Base-by-base conservation (phyloP, 1,140 invertebrate genomes). In the Saccostrea glomerata region DNA sequence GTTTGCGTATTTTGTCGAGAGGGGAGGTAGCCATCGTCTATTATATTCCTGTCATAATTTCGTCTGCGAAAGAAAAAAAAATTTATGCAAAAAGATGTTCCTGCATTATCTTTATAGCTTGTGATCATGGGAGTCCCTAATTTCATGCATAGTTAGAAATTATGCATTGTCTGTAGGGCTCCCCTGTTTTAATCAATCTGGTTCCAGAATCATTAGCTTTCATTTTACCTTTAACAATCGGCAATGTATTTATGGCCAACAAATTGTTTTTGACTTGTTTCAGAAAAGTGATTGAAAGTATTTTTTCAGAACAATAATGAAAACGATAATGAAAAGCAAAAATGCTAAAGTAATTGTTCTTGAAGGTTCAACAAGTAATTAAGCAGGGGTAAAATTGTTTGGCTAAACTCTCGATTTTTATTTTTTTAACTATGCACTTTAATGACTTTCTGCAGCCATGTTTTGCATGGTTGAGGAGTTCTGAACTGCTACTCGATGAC, bases 311-410 rank as follows among this genome's bases (percentile, higher is more conserved):
- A 15, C 5, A 25, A 77, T 77, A 77, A 77, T 36, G 23, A 77
- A 77, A 77, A 77, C 5, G 70, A 77, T 77, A 77, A 77, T 36
- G 23, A 77, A 77, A 77, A 77, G 70, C 70, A 77, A 77, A 66
- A 77, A 77, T 77, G 70, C 25, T 77, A 12, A 77, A 77, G 70
- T 77, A 77, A 77, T 77, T 77, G 70, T 77, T 77, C 70, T 77
- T 77, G 70, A 77, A 30, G 70, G 70, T 77, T 77, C 70, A 77
- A 77, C 70, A 77, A 77, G 25, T 77, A 77, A 77, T 77, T 77
- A 77, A 77, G 70, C 25, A 12, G 30, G 70, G 23, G 70, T 77
- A 77, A 25, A 77, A 77, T 25, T 36, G 36, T 77, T 77, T 17
- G 70, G 23, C 25, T 77, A 12, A 36, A 36, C 23, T 17, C 23